Evolutionary conservation across 2,888 invertebrate species (phyloP).

Genomic region (Cacoxenus indagator): DNA sequence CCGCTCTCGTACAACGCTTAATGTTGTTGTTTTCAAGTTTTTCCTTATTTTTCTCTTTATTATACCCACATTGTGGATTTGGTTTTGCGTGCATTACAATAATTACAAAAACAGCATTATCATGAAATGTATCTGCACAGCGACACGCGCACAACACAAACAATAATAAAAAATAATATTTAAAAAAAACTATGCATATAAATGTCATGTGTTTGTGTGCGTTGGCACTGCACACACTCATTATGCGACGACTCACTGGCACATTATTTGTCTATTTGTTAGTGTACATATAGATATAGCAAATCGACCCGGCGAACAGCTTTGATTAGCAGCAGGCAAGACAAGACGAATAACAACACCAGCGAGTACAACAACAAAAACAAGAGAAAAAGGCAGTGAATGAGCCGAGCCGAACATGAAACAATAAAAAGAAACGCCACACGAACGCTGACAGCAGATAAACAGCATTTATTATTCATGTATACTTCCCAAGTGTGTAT

Average conservation of each 20-base stretch:
- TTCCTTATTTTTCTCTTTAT: not conserved
- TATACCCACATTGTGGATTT: not conserved
- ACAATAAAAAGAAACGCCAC: constrained; percentile 45
- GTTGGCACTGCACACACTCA: constrained; percentile 3
- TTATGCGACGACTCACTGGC: not conserved
- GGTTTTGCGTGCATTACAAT: not conserved
- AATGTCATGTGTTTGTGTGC: constrained; percentile 1
- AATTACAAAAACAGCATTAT: not conserved
- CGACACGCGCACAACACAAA: constrained; percentile 42
- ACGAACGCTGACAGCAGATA: constrained; percentile 48
- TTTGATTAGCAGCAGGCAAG: constrained; percentile 58
- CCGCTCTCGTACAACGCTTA: not conserved
- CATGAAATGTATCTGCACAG: constrained; percentile 40
- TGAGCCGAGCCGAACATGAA: constrained; percentile 40
- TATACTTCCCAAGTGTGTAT: constrained; percentile 25
- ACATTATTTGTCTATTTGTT: constrained; percentile 60
- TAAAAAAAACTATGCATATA: not conserved
- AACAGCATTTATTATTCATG: constrained; percentile 65
- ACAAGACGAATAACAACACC: constrained; percentile 37
- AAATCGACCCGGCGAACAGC: constrained; percentile 60
- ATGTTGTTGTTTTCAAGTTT: not conserved
- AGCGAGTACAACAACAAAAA: constrained; percentile 36
- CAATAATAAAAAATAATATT: not conserved
- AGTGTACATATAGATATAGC: constrained; percentile 65
- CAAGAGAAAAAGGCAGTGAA: constrained; percentile 38